Conservation (phyloP, 35 echinoderm and acorn worm species). For the Holothuria glaberrima region DNA sequence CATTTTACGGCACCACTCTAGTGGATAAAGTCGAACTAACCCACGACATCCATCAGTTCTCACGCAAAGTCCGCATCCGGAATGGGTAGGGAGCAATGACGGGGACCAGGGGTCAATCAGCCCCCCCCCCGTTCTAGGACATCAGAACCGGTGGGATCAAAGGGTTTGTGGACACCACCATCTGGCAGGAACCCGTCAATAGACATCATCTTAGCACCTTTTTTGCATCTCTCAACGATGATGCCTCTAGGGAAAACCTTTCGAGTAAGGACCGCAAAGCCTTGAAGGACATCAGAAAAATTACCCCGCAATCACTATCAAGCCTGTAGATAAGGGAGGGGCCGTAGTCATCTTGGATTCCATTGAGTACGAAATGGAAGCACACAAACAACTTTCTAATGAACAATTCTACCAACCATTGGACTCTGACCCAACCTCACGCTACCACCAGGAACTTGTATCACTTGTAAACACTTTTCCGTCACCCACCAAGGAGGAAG, state of each 20-base stretch:
- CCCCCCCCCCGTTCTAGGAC: neutral
- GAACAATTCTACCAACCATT: conserved; percentile 6
- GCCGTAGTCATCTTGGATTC: neutral
- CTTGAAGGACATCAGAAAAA: conserved; percentile 2
- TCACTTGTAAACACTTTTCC: too few species aligned
- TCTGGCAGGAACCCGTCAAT: neutral
- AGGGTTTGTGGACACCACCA: too few species aligned
- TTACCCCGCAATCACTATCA: neutral
- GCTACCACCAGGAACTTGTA: neutral
- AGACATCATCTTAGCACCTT: neutral
- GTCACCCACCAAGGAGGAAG: too few species aligned
- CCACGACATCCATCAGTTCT: neutral
- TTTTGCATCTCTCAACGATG: conserved; percentile 1
- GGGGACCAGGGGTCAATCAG: neutral
- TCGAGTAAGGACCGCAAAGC: neutral
- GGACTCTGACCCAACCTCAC: neutral
- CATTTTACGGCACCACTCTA: neutral
- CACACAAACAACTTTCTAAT: neutral
- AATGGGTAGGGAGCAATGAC: neutral
- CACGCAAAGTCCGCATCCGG: neutral
- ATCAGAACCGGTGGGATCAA: neutral
- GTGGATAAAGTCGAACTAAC: neutral
- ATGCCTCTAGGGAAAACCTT: neutral
- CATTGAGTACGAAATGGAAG: neutral
- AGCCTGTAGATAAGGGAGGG: neutral